Evolutionary conservation across 2,888 invertebrate genomes (phyloP).

Genomic region (Smittia sp.): DNA sequence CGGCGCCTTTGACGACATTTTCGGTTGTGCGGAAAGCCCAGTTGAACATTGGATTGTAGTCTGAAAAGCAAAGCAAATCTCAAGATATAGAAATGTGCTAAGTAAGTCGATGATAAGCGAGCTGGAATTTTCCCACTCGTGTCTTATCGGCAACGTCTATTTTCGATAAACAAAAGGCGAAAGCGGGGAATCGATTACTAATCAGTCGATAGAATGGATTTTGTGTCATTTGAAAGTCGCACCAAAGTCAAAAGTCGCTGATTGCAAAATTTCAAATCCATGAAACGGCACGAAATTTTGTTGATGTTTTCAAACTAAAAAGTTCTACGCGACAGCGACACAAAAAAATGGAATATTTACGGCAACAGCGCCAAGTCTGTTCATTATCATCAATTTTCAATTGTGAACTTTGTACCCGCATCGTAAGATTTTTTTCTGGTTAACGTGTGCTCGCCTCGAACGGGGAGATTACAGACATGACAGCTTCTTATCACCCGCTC

Average conservation of each 20-base stretch:
- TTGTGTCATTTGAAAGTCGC: not conserved
- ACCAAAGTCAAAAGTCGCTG: not conserved
- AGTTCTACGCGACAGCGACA: not conserved
- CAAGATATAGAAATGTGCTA: not conserved
- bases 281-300: not conserved
- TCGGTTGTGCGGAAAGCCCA: constrained; percentile 70
- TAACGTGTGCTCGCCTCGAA: not conserved
- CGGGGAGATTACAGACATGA: too few species aligned
- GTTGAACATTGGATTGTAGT: constrained; percentile 63
- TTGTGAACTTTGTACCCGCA: constrained; percentile 13
- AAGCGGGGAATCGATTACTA: not conserved
- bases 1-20: constrained; percentile 60
- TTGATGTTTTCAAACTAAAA: not conserved
- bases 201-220: not conserved
- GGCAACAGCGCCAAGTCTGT: not conserved
- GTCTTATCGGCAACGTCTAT: too few species aligned
- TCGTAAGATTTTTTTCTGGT: not conserved
- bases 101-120: not conserved
- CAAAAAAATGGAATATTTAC: not conserved
- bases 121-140: not conserved
- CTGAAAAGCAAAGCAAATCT: too few species aligned
- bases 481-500: too few species aligned
- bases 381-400: constrained; percentile 2
- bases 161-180: not conserved
- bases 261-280: too few species aligned